These are phyloP conservation scores for Hexactinellida sp. DNA, from an alignment of 37 sponge, comb jelly and placozoan genomes.

Conservation along the genomic window DNA sequence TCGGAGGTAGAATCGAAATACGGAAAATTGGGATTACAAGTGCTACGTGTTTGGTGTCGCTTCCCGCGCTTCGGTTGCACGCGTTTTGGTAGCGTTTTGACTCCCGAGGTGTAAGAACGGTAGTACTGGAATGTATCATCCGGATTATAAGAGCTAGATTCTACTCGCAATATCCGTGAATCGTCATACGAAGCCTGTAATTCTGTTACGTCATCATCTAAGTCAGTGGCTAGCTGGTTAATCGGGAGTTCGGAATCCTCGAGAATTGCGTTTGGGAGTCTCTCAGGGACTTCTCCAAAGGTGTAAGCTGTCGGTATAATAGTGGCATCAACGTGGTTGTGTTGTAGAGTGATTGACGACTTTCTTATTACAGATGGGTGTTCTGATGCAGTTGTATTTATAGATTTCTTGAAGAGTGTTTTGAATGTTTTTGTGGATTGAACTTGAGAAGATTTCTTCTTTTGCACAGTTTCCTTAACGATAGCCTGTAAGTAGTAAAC, in stretches of 20 bases:
- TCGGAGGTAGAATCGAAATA: not conserved
- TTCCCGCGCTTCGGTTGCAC: not conserved
- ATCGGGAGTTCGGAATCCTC: not conserved
- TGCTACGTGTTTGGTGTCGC: not conserved
- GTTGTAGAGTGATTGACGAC: not conserved
- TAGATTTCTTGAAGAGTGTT: conserved; percentile 2
- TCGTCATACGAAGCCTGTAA: not conserved
- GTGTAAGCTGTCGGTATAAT: not conserved
- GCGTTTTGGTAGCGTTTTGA: not conserved
- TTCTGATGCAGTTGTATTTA: not conserved
- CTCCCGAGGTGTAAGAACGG: not conserved
- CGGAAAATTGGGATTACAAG: not conserved
- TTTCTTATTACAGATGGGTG: not conserved
- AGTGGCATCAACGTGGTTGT: not conserved
- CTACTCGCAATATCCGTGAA: not conserved
- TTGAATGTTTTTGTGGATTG: not conserved
- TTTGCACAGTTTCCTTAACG: not conserved
- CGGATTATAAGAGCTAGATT: not conserved
- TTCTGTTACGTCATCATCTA: not conserved
- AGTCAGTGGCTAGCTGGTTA: not conserved
- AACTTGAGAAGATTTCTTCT: not conserved
- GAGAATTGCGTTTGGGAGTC: not conserved
- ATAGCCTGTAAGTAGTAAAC: not conserved
- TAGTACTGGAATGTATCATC: not conserved
- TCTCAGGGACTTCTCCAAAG: not conserved